phyloP scores from a whole-genome alignment of 2,888 invertebrate species.

The Oscheius sp. region DNA sequence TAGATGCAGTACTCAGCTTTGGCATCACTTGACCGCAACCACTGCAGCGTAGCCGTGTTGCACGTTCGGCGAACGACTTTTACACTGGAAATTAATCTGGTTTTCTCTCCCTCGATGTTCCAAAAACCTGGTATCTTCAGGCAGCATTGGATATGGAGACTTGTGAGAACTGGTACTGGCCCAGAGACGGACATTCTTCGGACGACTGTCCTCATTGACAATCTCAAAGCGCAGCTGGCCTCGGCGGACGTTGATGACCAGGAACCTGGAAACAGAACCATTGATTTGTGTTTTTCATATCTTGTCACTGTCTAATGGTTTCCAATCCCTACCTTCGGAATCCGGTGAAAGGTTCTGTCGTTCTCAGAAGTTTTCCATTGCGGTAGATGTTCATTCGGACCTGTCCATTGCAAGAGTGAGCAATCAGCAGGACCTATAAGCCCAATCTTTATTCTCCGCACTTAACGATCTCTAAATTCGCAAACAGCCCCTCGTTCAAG shows the following conservation, averaged over 20 bases:
- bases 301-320: too few species aligned
- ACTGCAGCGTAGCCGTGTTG: slow-evolving; percentile 52
- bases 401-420: slow-evolving; percentile 63
- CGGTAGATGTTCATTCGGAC: slow-evolving; percentile 58
- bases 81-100: slow-evolving; percentile 47
- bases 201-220: slow-evolving; percentile 59
- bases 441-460: neutral
- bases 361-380: slow-evolving; percentile 56
- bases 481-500: neutral
- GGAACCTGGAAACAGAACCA: slow-evolving; percentile 46
- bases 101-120: neutral
- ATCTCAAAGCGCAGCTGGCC: slow-evolving; percentile 62
- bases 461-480: slow-evolving; percentile 2
- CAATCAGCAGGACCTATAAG: slow-evolving; percentile 59
- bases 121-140: slow-evolving; percentile 63
- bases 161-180: slow-evolving; percentile 53
- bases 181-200: slow-evolving; percentile 55
- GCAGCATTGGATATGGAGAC: slow-evolving; percentile 64
- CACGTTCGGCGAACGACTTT: slow-evolving; percentile 53
- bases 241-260: slow-evolving; percentile 54
- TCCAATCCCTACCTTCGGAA: slow-evolving; percentile 45
- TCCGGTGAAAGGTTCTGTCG: slow-evolving; percentile 61
- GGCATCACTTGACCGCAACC: slow-evolving; percentile 54
- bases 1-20: slow-evolving; percentile 63
- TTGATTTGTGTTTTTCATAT: neutral